These are phyloP conservation scores for Argentina silus DNA, from an alignment of 2,797 vertebrate genomes.

Conservation along the genomic window DNA sequence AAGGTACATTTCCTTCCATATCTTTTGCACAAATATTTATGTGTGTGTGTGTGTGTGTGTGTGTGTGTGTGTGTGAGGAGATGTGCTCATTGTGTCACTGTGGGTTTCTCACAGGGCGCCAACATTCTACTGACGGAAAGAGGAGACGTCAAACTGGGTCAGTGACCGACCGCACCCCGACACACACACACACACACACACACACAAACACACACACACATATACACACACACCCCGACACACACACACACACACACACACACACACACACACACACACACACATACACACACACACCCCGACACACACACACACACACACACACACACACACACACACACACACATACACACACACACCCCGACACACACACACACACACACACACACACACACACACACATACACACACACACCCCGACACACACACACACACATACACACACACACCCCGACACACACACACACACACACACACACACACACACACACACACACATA, in stretches of 20 bases:
- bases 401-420: too few species aligned
- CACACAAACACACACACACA: too few species aligned
- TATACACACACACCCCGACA: too few species aligned
- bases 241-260: not conserved
- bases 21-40: not conserved
- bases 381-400: too few species aligned
- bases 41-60: not conserved
- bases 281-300: not conserved
- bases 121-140: conserved; percentile 89
- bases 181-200: not conserved
- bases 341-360: not conserved
- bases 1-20: conserved; percentile 74
- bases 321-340: too few species aligned
- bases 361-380: too few species aligned
- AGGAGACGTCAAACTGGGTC: conserved; percentile 90
- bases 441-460: too few species aligned
- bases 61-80: not conserved
- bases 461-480: too few species aligned
- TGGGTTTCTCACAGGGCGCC: conserved; percentile 79
- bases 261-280: conserved; percentile 12
- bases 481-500: too few species aligned
- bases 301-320: not conserved
- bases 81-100: conserved; percentile 20
- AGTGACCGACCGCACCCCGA: conserved; percentile 55
- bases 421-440: too few species aligned